Conservation (phyloP, 2,888 invertebrate species). For the Clusia tigrina region DNA sequence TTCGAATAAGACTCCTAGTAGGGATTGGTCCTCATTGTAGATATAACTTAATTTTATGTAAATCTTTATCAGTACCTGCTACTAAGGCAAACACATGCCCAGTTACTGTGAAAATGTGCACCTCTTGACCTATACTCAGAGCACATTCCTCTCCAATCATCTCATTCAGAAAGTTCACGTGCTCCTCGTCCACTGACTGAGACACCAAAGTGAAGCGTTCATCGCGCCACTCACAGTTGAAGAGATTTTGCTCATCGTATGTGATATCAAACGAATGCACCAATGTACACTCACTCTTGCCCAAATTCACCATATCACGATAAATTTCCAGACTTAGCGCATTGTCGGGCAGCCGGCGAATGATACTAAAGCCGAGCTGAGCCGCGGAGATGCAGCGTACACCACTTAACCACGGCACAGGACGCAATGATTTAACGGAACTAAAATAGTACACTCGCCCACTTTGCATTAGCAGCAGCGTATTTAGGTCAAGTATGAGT, state of each 20-base stretch:
- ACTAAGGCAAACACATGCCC: constrained; percentile 52
- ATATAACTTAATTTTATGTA: background rate
- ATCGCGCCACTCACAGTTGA: constrained; percentile 53
- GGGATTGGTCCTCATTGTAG: too few relatives aligned
- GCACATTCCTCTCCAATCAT: constrained; percentile 35
- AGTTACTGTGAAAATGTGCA: constrained; percentile 56
- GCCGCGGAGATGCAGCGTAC: constrained; percentile 50
- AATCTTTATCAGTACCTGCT: constrained; percentile 27
- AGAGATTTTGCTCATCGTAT: constrained; percentile 56
- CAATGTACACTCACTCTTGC: constrained; percentile 42
- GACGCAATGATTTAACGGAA: constrained; percentile 56
- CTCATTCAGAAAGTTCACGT: constrained; percentile 48
- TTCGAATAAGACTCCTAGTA: background rate
- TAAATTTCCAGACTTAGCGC: constrained; percentile 51
- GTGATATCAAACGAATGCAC: constrained; percentile 52
- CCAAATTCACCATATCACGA: constrained; percentile 49
- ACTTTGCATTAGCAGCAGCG: constrained; percentile 51
- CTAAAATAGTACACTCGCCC: constrained; percentile 58
- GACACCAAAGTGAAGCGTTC: constrained; percentile 51
- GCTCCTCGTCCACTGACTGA: constrained; percentile 38
- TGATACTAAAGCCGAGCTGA: constrained; percentile 53
- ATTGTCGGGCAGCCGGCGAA: constrained; percentile 41
- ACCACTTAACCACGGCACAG: constrained; percentile 50
- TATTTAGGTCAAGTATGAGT: constrained; percentile 57
- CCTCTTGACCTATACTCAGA: constrained; percentile 34